Evolutionary conservation across 2,113 vertebrate genomes (phyloP), one percentile per base, ranked within the genome.

Genomic region (Peromyscus maniculatus): DNA sequence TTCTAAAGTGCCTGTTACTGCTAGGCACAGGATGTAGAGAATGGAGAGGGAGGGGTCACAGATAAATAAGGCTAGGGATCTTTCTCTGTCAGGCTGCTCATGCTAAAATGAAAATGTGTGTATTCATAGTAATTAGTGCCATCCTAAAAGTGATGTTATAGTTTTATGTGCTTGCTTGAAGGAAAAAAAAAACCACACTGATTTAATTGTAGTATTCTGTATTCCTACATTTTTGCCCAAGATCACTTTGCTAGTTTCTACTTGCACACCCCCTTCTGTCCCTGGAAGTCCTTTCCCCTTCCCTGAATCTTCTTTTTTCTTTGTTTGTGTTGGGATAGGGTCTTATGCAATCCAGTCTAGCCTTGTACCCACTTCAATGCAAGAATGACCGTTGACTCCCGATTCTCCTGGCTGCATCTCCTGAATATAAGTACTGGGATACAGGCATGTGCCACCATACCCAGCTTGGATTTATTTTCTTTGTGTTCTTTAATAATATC

Each of bases 81-180:
- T 95, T 80, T 93, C 17, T 78, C 10, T 88, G 26, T 94, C 55
- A 86, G 0, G 19, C 69, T 77, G 26, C 59, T 91, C 21, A 39
- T 10, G 46, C n/a, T 71, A 24, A 86, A 62, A 36, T 83, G 39
- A 62, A 74, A 22, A 43, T 33, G 52, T 78, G 49, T 93, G 28
- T 96, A 46, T 52, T 91, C 33, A 17, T 84, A 57, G 62, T 89
- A 92, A 79, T 72, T 90, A 57, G 2, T 62, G 10, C 62, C 67
- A 86, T 64, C 59, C 28, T 49, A 75, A 87, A 96, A 72, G 17
- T 43, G 43, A 64, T 69, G 8, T 31, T 74, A 55, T 1, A 26
- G 33, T 82, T 95, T 80, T 74, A 86, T 80, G 52, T 31, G 24
- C 39, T 97, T 93, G 49, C 36, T 92, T 96, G 39, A 52, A 57